These are phyloP conservation scores for Diplodus sargus DNA, from an alignment of 2,797 vertebrate species.

Conservation along the genomic window DNA sequence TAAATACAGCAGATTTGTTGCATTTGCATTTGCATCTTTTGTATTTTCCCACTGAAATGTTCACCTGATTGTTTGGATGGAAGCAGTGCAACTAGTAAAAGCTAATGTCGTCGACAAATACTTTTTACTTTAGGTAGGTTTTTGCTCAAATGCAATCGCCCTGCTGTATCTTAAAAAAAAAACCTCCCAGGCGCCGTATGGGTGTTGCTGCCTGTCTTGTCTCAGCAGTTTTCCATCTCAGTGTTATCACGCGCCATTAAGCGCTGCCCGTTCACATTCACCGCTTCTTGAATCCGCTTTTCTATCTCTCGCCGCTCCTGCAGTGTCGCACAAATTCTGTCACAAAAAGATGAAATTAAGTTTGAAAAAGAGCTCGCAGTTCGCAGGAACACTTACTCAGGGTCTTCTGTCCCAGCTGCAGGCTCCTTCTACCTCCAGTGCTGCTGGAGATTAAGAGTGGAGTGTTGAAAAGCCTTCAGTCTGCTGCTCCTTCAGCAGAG, in stretches of 20 bases:
- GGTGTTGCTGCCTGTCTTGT: constrained; percentile 3
- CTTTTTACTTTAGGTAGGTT: background rate
- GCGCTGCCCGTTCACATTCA: constrained; percentile 38
- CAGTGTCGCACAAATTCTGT: background rate
- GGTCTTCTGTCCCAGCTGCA: constrained; percentile 32
- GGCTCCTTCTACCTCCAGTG: constrained; percentile 42
- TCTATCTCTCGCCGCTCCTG: background rate
- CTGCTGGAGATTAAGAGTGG: constrained; percentile 42
- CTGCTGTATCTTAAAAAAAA: background rate
- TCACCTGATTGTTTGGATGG: constrained; percentile 4
- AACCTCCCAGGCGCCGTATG: background rate
- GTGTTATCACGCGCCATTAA: constrained; percentile 43
- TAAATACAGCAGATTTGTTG: background rate
- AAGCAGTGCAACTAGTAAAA: background rate
- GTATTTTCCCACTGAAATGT: background rate
- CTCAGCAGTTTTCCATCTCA: constrained; percentile 24
- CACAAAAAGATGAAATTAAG: constrained; percentile 33
- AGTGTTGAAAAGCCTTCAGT: constrained; percentile 30
- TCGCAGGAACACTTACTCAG: constrained; percentile 58
- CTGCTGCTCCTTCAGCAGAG: constrained; percentile 57
- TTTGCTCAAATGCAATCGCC: background rate
- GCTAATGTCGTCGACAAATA: background rate
- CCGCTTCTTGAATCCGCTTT: constrained; percentile 40
- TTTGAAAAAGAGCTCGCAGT: constrained; percentile 29
- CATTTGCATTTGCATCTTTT: background rate